phyloP scores from a whole-genome alignment of 1,140 invertebrate species.

The Laupala kohalensis region DNA sequence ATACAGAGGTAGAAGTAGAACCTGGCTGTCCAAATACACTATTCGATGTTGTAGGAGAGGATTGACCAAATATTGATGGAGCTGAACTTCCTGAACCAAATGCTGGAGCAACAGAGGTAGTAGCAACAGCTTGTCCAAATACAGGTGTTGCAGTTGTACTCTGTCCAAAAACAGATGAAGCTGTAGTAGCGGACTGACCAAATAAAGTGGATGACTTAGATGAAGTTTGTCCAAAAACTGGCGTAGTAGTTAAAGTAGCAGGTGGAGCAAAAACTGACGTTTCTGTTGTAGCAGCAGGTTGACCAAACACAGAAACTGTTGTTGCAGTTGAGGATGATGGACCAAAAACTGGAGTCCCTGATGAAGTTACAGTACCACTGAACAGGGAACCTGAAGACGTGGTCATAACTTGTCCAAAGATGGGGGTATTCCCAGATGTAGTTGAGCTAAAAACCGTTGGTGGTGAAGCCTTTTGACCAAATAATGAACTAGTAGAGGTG shows the following conservation, averaged over 20 bases:
- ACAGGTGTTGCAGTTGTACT: neutral
- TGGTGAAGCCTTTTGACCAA: neutral
- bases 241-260: neutral
- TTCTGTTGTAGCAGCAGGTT: constrained; percentile 9
- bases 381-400: neutral
- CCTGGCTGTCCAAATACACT: neutral
- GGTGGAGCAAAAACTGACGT: constrained; percentile 12
- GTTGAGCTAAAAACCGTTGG: too few relatives aligned
- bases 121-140: neutral
- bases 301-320: neutral
- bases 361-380: neutral
- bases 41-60: neutral
- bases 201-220: constrained; percentile 16
- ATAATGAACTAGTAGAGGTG: neutral
- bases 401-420: constrained; percentile 8
- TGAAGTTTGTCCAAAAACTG: constrained; percentile 5
- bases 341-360: constrained; percentile 15
- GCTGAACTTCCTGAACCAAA: neutral
- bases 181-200: constrained; percentile 14
- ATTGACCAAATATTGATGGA: neutral
- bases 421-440: constrained; percentile 11
- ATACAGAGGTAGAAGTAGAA: neutral
- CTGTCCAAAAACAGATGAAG: neutral
- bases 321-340: neutral
- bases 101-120: neutral